These are phyloP conservation scores for Pangasianodon gigas DNA, from an alignment of 2,113 vertebrate genomes.

Conservation along the genomic window DNA sequence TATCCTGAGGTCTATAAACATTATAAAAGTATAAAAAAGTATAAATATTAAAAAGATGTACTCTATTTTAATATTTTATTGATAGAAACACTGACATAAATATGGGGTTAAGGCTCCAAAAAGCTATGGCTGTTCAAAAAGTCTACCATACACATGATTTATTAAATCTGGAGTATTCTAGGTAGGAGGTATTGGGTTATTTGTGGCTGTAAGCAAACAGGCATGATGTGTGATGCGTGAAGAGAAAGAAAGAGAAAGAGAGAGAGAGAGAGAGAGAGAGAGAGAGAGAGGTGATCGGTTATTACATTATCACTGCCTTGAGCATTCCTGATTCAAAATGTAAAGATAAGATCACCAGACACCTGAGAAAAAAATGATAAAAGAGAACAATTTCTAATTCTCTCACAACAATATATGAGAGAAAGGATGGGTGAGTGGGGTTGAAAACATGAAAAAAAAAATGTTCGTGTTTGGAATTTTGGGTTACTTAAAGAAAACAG, in stretches of 20 bases:
- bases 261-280: background rate
- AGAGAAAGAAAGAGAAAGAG: background rate
- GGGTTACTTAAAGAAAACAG: background rate
- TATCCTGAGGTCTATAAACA: background rate
- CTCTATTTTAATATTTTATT: background rate
- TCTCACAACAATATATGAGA: background rate
- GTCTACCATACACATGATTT: background rate
- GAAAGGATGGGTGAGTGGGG: background rate
- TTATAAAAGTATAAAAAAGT: no score
- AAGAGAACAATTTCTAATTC: conserved; percentile 14
- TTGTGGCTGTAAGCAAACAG: conserved; percentile 7
- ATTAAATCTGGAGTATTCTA: background rate
- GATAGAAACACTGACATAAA: background rate
- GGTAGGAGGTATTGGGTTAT: background rate
- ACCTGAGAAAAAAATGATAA: conserved; percentile 19
- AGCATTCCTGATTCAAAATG: conserved; percentile 32
- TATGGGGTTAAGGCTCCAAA: background rate
- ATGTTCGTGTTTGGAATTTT: background rate
- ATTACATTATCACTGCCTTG: conserved; percentile 12
- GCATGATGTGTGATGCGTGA: background rate
- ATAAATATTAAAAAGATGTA: background rate
- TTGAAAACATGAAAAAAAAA: conserved; percentile 1
- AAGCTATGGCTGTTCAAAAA: background rate
- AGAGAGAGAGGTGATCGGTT: conserved; percentile 18
- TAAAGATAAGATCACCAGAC: conserved; percentile 30